These are phyloP conservation scores for Crioceris asparagi DNA, from an alignment of 2,888 invertebrate genomes.

Conservation along the genomic window DNA sequence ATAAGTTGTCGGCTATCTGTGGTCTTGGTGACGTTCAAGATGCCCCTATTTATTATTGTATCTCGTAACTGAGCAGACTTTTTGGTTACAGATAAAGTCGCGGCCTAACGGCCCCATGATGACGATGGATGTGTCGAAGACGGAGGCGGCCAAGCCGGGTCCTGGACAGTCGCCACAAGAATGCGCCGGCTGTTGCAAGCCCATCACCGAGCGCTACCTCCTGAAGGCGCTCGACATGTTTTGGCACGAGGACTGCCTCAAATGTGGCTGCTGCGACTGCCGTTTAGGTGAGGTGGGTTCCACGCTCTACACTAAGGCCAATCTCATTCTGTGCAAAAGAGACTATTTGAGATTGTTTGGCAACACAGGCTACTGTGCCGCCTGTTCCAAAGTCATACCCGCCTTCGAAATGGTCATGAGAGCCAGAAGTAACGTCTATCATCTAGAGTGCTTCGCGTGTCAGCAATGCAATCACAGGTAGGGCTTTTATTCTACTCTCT, in stretches of 20 bases:
- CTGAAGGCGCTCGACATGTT: slow-evolving; percentile 86
- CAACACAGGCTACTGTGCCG: slow-evolving; percentile 91
- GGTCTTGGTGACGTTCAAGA: too few relatives aligned
- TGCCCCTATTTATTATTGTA: too few relatives aligned
- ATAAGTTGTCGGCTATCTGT: too few relatives aligned
- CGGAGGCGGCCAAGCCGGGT: slow-evolving; percentile 44
- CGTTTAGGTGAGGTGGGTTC: slow-evolving; percentile 93
- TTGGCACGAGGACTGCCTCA: slow-evolving; percentile 98
- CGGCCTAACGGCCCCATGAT: slow-evolving; percentile 49
- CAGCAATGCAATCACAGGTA: slow-evolving; percentile 98
- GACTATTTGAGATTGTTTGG: slow-evolving; percentile 96
- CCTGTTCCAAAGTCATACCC: slow-evolving; percentile 95
- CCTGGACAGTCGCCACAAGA: slow-evolving; percentile 51
- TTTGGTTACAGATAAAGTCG: slow-evolving; percentile 33
- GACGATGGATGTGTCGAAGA: slow-evolving; percentile 84
- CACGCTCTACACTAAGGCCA: slow-evolving; percentile 89
- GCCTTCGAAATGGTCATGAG: slow-evolving; percentile 99
- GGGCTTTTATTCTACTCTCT: slow-evolving; percentile 28
- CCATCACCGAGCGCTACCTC: slow-evolving; percentile 83
- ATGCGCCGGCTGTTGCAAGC: slow-evolving; percentile 90
- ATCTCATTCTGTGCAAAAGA: slow-evolving; percentile 88
- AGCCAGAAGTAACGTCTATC: slow-evolving; percentile 92
- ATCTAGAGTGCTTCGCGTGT: slow-evolving; percentile 96
- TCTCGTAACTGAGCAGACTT: slow-evolving; percentile 1
- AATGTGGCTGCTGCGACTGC: slow-evolving; percentile 95